These are phyloP conservation scores for Cheirogaleus major DNA, from an alignment of 2,797 vertebrate species.

Conservation along the genomic window DNA sequence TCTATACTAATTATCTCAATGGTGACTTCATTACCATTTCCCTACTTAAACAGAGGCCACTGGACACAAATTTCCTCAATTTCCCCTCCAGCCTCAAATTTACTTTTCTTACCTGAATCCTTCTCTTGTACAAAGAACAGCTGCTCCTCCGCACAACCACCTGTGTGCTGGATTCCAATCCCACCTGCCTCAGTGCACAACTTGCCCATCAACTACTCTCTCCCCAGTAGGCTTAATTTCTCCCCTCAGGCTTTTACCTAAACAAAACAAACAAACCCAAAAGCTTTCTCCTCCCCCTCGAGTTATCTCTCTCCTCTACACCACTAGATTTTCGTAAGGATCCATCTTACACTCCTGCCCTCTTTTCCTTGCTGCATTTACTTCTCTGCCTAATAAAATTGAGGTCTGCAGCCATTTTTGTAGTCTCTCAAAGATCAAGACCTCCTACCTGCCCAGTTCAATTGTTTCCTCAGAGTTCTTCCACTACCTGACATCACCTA, in stretches of 20 bases:
- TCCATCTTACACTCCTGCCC: background rate
- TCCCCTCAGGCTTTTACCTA: background rate
- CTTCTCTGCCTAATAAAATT: background rate
- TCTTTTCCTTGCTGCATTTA: background rate
- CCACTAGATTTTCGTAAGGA: background rate
- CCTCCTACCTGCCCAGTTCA: background rate
- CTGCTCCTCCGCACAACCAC: background rate
- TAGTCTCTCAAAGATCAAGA: background rate
- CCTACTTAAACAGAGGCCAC: background rate
- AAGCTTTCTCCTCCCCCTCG: background rate
- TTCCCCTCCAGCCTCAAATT: background rate
- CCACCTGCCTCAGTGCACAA: background rate
- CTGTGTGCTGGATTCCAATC: background rate
- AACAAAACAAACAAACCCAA: constrained; percentile 31
- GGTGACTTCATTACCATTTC: background rate
- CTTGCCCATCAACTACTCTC: background rate
- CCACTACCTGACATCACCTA: background rate
- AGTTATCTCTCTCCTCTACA: background rate
- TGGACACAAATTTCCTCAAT: background rate
- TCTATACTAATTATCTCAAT: background rate
- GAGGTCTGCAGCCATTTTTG: background rate
- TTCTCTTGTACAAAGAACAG: background rate
- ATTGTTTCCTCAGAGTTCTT: background rate
- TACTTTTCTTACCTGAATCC: background rate
- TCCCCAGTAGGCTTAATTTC: background rate